Evolutionary conservation across 2,797 vertebrate species (phyloP).

Genomic region (Tinamus major): DNA sequence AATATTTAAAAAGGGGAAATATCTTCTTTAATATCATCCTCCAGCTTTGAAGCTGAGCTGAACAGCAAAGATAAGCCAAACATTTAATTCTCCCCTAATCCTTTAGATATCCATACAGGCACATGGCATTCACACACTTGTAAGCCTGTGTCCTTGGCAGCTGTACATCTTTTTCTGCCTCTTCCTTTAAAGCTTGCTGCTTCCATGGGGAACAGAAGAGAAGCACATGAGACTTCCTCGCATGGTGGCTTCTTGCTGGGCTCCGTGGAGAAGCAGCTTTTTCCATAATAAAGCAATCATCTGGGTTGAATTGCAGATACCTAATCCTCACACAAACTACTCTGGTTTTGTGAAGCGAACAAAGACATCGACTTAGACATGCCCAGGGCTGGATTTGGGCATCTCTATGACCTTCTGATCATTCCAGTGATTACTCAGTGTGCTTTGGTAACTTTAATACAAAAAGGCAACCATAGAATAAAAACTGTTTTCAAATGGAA

Average conservation of each 20-base stretch:
- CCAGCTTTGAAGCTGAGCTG: constrained; percentile 54
- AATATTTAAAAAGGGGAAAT: constrained; percentile 49
- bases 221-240: neutral
- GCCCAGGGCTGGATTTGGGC: constrained; percentile 25
- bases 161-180: constrained; percentile 46
- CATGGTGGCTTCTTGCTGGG: constrained; percentile 46
- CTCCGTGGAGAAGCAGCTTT: constrained; percentile 49
- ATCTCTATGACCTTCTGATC: constrained; percentile 53
- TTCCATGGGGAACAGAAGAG: neutral
- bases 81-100: constrained; percentile 60
- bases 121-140: neutral
- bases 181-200: constrained; percentile 47
- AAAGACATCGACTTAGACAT: constrained; percentile 61
- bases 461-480: constrained; percentile 44
- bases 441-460: constrained; percentile 23
- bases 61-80: constrained; percentile 30
- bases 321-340: constrained; percentile 68
- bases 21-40: constrained; percentile 23
- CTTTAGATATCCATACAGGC: constrained; percentile 38
- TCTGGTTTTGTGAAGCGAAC: constrained; percentile 68
- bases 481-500: constrained; percentile 36
- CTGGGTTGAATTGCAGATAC: constrained; percentile 73
- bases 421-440: constrained; percentile 43
- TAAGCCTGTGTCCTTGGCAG: constrained; percentile 46
- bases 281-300: constrained; percentile 72